phyloP scores from a whole-genome alignment of 2,113 vertebrate genomes.

The Physeter macrocephalus region DNA sequence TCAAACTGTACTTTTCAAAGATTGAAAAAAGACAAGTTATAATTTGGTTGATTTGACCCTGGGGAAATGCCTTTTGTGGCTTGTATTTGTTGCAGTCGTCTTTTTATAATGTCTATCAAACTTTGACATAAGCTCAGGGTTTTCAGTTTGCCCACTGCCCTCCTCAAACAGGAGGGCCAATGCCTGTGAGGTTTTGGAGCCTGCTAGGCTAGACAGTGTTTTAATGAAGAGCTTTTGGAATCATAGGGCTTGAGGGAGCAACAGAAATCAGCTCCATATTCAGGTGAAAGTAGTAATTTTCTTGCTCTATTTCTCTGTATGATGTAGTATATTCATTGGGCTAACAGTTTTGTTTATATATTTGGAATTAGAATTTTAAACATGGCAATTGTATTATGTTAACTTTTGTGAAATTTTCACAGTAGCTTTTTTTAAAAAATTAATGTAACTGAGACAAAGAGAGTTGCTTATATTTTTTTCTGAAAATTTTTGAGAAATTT shows the following conservation, averaged over 20 bases:
- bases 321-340: background rate
- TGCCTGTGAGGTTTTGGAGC: background rate
- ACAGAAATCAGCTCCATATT: background rate
- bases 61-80: background rate
- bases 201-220: background rate
- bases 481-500: background rate
- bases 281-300: background rate
- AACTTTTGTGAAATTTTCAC: background rate
- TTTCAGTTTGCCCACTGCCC: background rate
- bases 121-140: background rate
- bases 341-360: background rate
- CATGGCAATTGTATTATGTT: background rate
- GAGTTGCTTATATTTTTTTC: background rate
- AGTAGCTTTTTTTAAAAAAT: background rate
- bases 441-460: background rate
- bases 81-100: background rate
- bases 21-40: background rate
- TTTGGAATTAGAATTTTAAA: constrained; percentile 33
- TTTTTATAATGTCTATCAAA: background rate
- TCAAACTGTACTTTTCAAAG: background rate
- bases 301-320: background rate
- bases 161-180: background rate
- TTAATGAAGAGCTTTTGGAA: background rate
- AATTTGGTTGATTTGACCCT: background rate
- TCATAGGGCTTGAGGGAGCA: background rate